Base-by-base conservation (phyloP, 2,888 invertebrate genomes). In the Eulithis testata region DNA sequence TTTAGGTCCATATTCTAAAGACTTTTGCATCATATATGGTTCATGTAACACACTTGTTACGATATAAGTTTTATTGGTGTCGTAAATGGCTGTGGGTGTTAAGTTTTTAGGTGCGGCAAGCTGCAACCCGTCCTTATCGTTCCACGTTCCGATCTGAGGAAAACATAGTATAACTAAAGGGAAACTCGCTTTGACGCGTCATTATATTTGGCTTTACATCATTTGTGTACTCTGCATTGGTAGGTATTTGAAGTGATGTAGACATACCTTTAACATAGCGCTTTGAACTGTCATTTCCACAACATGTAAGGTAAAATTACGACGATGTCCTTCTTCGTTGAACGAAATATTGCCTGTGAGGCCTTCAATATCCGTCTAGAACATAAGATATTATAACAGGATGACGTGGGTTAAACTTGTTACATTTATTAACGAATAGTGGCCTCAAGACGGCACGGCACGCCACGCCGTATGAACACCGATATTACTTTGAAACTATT, bases 281-380 rank as follows among this genome's bases (percentile, higher is more conserved):
- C 98, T 97, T 81, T 98, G 97, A 63, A 98, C 96, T 4, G 98
- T 98, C 97, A 98, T 97, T 89, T 98, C 97, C 58, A 98, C 97
- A 67, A 98, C 96, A 84, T 98, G 97, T 71, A 98, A 92, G 0
- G 97, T 97, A 85, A 97, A 98, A 92, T 98, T 98, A 83, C 96
- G 95, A 60, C 98, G 94, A 77, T 97, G 95, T 11, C 98, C 98
- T 80, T 97, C 97, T 76, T 98, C 97, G 84, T 97, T 97, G 89
- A 98, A 98, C 59, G 97, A 96, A 77, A 98, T 97, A 85, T 97
- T 97, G 60, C 98, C 98, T 1, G 98, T 98, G 65, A 98, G 93
- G 11, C 98, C 98, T 90, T 97, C 97, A 75, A 97, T 95, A 88
- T 98, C 97, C 71, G 97, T 97, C 98, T 98, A 76, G 71, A 85